These are phyloP conservation scores for Pollicipes pollicipes DNA, from an alignment of 1,140 invertebrate species.

Conservation along the genomic window DNA sequence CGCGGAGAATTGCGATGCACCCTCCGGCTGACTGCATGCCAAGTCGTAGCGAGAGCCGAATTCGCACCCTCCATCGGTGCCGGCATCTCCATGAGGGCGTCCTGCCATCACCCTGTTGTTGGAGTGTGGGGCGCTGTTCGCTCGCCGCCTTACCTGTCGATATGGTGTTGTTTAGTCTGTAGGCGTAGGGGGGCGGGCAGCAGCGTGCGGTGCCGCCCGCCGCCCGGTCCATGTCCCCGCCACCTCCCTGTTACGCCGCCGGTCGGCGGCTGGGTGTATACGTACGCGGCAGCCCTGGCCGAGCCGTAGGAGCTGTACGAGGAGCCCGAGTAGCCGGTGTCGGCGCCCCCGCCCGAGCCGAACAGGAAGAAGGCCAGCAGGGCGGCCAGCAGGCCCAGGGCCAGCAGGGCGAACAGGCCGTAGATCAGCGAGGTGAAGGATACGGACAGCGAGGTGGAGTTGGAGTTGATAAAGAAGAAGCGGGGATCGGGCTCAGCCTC, in stretches of 20 bases:
- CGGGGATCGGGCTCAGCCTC: background rate
- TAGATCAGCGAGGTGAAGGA: background rate
- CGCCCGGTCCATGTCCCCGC: background rate
- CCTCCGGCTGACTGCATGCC: too few relatives aligned
- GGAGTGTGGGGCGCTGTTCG: background rate
- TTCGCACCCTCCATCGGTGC: too few relatives aligned
- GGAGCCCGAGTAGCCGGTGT: background rate
- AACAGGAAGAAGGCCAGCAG: constrained; percentile 2
- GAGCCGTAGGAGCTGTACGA: background rate
- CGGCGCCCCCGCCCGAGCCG: background rate
- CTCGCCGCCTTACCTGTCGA: background rate
- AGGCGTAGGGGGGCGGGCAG: background rate
- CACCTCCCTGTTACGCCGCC: background rate
- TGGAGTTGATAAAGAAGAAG: background rate
- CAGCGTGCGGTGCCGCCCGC: background rate
- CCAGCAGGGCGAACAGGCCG: background rate
- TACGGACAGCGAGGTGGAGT: background rate
- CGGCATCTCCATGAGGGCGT: too few relatives aligned
- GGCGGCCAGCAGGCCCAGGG: background rate
- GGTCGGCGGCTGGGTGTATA: background rate
- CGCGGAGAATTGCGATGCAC: too few relatives aligned
- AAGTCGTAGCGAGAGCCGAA: too few relatives aligned
- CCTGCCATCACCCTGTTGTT: background rate
- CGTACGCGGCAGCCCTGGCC: background rate
- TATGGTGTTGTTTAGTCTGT: background rate